phyloP scores from a whole-genome alignment of 2,113 vertebrate genomes.

The Phaethornis superciliosus region DNA sequence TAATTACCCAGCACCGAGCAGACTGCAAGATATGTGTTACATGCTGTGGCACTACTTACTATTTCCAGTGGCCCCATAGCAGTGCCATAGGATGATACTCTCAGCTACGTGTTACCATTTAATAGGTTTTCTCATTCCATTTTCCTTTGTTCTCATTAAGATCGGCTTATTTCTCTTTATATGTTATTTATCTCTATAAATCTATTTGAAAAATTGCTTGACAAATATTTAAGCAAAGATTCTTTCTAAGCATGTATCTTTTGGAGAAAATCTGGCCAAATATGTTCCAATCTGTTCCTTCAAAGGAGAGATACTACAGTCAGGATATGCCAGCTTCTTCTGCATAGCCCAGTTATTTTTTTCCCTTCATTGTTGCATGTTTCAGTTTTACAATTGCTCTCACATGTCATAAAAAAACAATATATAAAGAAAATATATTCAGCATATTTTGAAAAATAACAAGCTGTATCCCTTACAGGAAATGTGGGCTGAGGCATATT shows the following conservation, averaged over 20 bases:
- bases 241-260: neutral
- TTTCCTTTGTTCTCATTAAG: neutral
- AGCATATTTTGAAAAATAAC: constrained; percentile 56
- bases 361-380: neutral
- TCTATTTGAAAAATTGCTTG: neutral
- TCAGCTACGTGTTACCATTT: neutral
- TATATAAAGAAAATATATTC: constrained; percentile 30
- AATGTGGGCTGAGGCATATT: neutral
- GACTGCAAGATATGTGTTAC: neutral
- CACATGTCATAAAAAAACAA: neutral
- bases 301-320: neutral
- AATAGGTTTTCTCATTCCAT: neutral
- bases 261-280: neutral
- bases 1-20: neutral
- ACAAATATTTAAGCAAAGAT: neutral
- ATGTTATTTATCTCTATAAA: neutral
- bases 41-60: neutral
- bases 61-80: neutral
- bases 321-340: neutral
- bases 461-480: constrained; percentile 21
- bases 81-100: neutral
- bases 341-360: neutral
- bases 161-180: neutral
- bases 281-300: neutral
- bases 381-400: constrained; percentile 18